Percentiles rank a stretch among this genome's conserved stretches.
phyloP scores from a whole-genome alignment of 1,140 invertebrate genomes.

The Agrilus planipennis region DNA sequence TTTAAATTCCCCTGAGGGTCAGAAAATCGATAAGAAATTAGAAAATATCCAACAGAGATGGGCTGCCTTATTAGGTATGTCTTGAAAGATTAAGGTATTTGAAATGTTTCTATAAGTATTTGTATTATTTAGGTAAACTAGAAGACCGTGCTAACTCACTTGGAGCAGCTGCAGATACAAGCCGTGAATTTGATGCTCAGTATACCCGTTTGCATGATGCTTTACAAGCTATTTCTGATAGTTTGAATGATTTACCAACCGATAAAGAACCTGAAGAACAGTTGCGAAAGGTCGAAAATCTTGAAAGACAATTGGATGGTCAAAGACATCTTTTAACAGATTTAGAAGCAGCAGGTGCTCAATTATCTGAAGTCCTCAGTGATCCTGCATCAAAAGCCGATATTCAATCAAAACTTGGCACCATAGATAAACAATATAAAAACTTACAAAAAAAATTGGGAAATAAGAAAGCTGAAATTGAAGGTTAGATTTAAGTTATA shows the following conservation, averaged over 20 bases:
- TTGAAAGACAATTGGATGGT: constrained; percentile 78
- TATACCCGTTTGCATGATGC: constrained; percentile 67
- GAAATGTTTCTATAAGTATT: not conserved
- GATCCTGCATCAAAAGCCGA: constrained; percentile 82
- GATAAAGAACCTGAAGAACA: constrained; percentile 81
- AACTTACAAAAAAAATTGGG: constrained; percentile 81
- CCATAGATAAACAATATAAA: constrained; percentile 71
- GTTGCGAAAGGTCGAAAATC: constrained; percentile 69
- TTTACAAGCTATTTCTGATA: constrained; percentile 73
- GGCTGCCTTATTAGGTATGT: constrained; percentile 63
- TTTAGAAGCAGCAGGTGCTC: constrained; percentile 73
- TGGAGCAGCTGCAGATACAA: constrained; percentile 77
- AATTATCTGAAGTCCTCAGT: constrained; percentile 78
- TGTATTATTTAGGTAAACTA: constrained; percentile 50
- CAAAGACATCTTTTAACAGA: constrained; percentile 78
- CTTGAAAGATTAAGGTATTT: constrained; percentile 31
- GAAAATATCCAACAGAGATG: constrained; percentile 59
- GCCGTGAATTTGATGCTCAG: constrained; percentile 80
- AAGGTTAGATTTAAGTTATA: constrained; percentile 38
- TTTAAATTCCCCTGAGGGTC: constrained; percentile 58
- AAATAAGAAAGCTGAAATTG: constrained; percentile 79
- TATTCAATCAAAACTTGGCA: constrained; percentile 76
- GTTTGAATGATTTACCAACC: constrained; percentile 68
- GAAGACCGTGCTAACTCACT: constrained; percentile 74
- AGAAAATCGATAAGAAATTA: constrained; percentile 54